phyloP scores from a whole-genome alignment of 2,113 vertebrate genomes.

The Brevimyrus niger region DNA sequence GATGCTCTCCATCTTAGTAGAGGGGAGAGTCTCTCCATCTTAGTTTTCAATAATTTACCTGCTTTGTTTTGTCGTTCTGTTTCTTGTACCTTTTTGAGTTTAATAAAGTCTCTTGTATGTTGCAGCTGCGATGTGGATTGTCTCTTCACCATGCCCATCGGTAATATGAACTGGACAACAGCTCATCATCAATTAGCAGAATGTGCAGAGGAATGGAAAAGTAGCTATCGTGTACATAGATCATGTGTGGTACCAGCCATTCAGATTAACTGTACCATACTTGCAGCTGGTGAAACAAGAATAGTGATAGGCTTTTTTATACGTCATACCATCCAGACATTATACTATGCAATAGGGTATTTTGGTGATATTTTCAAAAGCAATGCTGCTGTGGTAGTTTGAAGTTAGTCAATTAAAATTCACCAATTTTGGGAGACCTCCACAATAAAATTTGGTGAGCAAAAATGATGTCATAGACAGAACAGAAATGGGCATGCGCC shows the following conservation, averaged over 20 bases:
- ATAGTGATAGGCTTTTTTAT: not conserved
- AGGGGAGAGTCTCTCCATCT: not conserved
- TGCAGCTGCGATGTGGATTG: not conserved
- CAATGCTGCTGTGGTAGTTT: not conserved
- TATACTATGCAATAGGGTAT: not conserved
- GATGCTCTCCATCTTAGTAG: not conserved
- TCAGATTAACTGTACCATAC: not conserved
- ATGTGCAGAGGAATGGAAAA: not conserved
- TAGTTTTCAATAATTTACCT: not conserved
- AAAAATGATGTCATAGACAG: no score
- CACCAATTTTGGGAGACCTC: no score
- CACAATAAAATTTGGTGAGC: no score
- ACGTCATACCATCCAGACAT: not conserved
- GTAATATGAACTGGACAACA: not conserved
- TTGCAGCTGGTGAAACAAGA: not conserved
- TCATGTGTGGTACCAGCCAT: not conserved
- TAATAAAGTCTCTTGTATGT: not conserved
- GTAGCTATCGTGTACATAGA: not conserved
- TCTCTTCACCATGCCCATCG: not conserved
- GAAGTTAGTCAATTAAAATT: not conserved
- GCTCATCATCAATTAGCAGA: not conserved
- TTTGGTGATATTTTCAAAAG: not conserved
- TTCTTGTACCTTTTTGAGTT: not conserved
- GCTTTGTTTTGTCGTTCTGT: not conserved
- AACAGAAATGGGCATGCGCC: no score